Percentiles rank a stretch among this genome's conserved stretches.
These are phyloP conservation scores for Emydocephalus ijimae DNA, from an alignment of 2,113 vertebrate genomes.

Conservation along the genomic window DNA sequence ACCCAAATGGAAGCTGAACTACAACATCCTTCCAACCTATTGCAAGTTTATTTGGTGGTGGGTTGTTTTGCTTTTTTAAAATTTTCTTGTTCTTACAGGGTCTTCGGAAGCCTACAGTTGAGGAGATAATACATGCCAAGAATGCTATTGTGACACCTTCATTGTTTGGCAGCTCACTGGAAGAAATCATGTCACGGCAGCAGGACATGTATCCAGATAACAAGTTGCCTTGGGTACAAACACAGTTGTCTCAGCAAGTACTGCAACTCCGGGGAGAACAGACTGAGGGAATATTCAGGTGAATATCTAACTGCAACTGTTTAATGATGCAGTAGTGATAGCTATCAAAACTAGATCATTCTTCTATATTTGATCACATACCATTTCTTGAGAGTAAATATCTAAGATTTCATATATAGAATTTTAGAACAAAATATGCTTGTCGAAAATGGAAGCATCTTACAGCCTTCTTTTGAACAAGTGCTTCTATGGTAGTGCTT, in stretches of 20 bases:
- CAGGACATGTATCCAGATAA: conserved; percentile 79
- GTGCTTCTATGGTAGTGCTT: background rate
- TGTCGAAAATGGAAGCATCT: background rate
- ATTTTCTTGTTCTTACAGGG: conserved; percentile 66
- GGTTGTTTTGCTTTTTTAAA: background rate
- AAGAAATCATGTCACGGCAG: conserved; percentile 88
- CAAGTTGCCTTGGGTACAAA: conserved; percentile 88
- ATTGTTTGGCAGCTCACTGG: conserved; percentile 84
- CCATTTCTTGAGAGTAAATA: background rate
- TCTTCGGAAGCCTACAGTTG: conserved; percentile 83
- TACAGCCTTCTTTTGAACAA: background rate
- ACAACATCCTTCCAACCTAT: rapidly evolving
- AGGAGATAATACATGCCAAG: conserved; percentile 82
- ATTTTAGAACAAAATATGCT: background rate
- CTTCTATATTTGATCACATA: background rate
- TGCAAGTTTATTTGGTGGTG: background rate
- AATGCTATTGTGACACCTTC: conserved; percentile 84
- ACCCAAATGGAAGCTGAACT: background rate
- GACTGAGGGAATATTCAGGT: conserved; percentile 92
- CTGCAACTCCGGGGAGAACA: conserved; percentile 83
- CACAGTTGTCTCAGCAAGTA: conserved; percentile 86
- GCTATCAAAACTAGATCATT: background rate
- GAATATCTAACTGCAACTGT: conserved; percentile 28
- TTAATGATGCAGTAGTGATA: background rate
- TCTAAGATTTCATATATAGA: background rate